Evolutionary conservation across 2,113 vertebrate genomes (phyloP), one percentile per base, ranked within the genome.

Genomic region (Mesocricetus auratus): DNA sequence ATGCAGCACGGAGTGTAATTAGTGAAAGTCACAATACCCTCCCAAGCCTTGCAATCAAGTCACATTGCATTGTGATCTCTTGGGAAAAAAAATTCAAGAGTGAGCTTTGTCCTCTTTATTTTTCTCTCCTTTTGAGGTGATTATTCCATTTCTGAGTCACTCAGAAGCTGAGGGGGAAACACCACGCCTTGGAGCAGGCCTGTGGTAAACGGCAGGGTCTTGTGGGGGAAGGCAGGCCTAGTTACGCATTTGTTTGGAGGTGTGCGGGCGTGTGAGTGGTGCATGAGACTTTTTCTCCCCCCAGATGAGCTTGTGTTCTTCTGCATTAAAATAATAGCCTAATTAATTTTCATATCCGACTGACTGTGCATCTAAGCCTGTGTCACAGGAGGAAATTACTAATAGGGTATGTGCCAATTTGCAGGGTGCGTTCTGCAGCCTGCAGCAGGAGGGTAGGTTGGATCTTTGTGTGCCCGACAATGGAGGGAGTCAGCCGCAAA

Each of bases 291-390:
- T 60, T 90, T 88, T 47, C n/a, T n/a, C n/a, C 56, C 90, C 98
- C 91, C 7, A 85, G 87, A 87, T 56, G 73, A 78, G 79, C 83
- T 56, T 86, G 92, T 89, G 36, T 85, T 90, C 68, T 56, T 79
- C 89, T 94, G 91, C 93, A 91, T 97, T 97, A 92, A 97, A 98
- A 98, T 94, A 98, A 97, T 53, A 83, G 94, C 90, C 95, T 69
- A 62, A 97, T 98, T 98, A 97, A 97, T 98, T 98, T 98, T 97
- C 95, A 95, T 97, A 97, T 97, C 94, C 50, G 97, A 96, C 97
- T 94, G 97, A 93, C 96, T 94, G 95, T 22, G 29, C 89, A 89
- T 98, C 97, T 94, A 95, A 98, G 96, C 96, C 95, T 73, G 81
- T 96, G 97, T 98, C 93, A 94, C 81, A 86, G 94, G 98, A 94